Conservation (phyloP, 2,113 vertebrate species). For the Grammatotria lemairii region DNA sequence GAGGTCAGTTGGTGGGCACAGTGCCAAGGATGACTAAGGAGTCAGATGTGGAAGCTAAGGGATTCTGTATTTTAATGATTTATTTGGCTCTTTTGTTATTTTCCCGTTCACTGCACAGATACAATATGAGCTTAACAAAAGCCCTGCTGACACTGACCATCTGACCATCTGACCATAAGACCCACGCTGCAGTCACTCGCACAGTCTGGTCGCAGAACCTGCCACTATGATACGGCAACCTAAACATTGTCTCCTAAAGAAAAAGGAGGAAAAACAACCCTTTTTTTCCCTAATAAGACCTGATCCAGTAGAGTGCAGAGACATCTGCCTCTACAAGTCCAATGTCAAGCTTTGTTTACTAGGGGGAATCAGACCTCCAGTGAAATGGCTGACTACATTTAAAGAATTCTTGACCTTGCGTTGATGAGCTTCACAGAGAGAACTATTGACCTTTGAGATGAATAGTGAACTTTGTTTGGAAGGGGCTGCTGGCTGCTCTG, state of each 20-base stretch:
- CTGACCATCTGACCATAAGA: conserved; percentile 64
- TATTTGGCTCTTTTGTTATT: conserved; percentile 64
- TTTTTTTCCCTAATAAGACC: background rate
- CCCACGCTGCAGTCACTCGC: conserved; percentile 41
- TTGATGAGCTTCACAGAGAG: conserved; percentile 31
- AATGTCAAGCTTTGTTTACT: conserved; percentile 33
- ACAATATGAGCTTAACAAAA: conserved; percentile 67
- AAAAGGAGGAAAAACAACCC: background rate
- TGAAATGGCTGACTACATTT: conserved; percentile 29
- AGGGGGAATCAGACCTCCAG: background rate
- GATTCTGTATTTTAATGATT: conserved; percentile 65
- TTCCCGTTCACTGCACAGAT: conserved; percentile 64
- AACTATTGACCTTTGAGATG: conserved; percentile 59
- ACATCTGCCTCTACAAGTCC: conserved; percentile 16
- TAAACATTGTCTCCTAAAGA: background rate
- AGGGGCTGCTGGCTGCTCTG: background rate
- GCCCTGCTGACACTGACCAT: conserved; percentile 61
- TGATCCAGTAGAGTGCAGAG: background rate
- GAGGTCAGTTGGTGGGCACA: conserved; percentile 43
- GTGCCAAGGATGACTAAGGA: conserved; percentile 51
- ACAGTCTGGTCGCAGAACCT: conserved; percentile 20
- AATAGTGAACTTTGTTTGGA: conserved; percentile 56
- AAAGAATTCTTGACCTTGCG: conserved; percentile 58
- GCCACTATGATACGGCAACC: conserved; percentile 1
- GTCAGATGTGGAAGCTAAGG: conserved; percentile 62